Evolutionary conservation across 2,797 vertebrate species (phyloP).

Genomic region (Anomalospiza imberbis): DNA sequence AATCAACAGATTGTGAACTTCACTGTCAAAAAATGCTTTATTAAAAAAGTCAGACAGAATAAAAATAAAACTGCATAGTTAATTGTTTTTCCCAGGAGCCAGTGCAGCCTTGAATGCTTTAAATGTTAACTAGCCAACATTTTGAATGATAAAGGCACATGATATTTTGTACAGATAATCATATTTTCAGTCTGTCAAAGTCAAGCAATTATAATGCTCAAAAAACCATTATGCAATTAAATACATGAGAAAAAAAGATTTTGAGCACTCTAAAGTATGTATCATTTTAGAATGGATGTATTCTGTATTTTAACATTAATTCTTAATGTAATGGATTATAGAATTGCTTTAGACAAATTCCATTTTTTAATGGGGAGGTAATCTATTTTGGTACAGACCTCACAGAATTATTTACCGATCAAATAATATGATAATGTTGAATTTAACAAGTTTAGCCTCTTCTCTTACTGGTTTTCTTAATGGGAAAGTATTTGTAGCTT

Average conservation of each 20-base stretch:
- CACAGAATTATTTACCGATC: not conserved
- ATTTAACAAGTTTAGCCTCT: not conserved
- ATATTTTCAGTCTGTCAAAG: not conserved
- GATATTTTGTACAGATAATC: not conserved
- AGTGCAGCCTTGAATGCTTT: not conserved
- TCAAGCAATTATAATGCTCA: not conserved
- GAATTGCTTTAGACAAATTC: not conserved
- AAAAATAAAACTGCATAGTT: not conserved
- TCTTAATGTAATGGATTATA: not conserved
- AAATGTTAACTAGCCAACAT: not conserved
- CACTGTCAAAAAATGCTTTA: not conserved
- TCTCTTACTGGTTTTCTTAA: not conserved
- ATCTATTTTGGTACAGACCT: not conserved
- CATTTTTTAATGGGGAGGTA: not conserved
- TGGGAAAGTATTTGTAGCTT: not conserved
- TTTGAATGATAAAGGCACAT: not conserved
- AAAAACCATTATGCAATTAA: not conserved
- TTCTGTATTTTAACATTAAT: not conserved
- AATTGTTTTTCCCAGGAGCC: not conserved
- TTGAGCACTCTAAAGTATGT: not conserved
- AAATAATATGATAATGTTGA: not conserved
- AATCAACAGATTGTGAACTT: not conserved
- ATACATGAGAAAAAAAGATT: not conserved
- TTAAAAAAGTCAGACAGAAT: not conserved
- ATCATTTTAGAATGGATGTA: not conserved